Percentiles rank a stretch among this genome's conserved stretches.
These are phyloP conservation scores for Callospermophilus lateralis DNA, from an alignment of 2,113 vertebrate species.

Conservation along the genomic window DNA sequence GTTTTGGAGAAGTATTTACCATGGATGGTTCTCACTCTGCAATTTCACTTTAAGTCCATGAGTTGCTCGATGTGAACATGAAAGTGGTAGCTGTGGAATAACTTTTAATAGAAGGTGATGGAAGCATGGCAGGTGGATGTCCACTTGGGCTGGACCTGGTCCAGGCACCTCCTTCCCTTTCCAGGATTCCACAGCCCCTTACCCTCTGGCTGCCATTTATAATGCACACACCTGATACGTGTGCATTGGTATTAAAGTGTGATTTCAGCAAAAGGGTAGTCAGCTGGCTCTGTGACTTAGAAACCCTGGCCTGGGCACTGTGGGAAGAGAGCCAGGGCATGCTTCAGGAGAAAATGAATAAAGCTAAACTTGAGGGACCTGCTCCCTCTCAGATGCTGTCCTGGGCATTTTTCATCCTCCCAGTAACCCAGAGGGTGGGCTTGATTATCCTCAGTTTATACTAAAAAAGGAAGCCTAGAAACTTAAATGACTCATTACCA, in stretches of 20 bases:
- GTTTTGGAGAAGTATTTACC: constrained; percentile 47
- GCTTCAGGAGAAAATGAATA: neutral
- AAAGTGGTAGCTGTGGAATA: neutral
- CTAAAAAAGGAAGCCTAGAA: neutral
- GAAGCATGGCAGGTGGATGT: neutral
- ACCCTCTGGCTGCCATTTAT: neutral
- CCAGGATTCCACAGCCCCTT: neutral
- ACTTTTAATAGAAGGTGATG: neutral
- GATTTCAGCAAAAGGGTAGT: neutral
- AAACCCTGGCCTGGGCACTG: neutral
- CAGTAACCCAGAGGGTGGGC: neutral
- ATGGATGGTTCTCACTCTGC: constrained; percentile 24
- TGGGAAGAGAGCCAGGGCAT: neutral
- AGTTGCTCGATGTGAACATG: constrained; percentile 1
- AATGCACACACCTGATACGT: neutral
- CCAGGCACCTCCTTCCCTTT: neutral
- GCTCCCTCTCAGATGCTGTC: accelerated
- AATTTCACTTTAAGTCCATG: neutral
- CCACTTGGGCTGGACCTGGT: neutral
- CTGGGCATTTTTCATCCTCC: neutral
- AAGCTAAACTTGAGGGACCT: neutral
- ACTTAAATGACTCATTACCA: neutral
- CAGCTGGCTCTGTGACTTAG: neutral
- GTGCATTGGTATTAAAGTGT: neutral
- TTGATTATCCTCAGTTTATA: neutral